Evolutionary conservation across 2,113 vertebrate genomes (phyloP).

Genomic region (Lophotis ruficrista): DNA sequence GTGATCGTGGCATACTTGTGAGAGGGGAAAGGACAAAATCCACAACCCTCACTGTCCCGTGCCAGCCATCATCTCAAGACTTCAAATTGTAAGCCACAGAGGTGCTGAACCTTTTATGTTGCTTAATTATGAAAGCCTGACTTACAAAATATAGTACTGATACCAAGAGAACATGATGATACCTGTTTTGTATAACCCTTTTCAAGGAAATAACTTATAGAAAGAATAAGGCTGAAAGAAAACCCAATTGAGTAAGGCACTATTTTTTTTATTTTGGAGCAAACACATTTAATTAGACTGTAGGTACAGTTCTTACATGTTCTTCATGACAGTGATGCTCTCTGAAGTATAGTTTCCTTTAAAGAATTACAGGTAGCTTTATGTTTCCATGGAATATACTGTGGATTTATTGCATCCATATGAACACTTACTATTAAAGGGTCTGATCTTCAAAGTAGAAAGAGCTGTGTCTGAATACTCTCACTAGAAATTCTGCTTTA

Average conservation of each 20-base stretch:
- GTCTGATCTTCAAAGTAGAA: neutral
- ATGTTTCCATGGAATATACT: neutral
- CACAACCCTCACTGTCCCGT: neutral
- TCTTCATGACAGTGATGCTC: neutral
- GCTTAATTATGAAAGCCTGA: neutral
- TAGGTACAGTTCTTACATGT: neutral
- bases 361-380: neutral
- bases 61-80: neutral
- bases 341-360: neutral
- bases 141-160: neutral
- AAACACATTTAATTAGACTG: neutral
- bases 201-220: neutral
- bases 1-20: accelerated
- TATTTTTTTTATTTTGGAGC: neutral
- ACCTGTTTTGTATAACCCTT: neutral
- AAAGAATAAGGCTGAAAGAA: neutral
- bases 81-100: neutral
- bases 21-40: neutral
- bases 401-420: neutral
- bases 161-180: neutral
- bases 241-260: neutral
- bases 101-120: neutral
- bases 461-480: neutral
- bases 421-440: neutral
- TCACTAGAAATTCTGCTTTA: neutral